Evolutionary conservation across 2,113 vertebrate genomes (phyloP).

Genomic region (Crotalus tigris): DNA sequence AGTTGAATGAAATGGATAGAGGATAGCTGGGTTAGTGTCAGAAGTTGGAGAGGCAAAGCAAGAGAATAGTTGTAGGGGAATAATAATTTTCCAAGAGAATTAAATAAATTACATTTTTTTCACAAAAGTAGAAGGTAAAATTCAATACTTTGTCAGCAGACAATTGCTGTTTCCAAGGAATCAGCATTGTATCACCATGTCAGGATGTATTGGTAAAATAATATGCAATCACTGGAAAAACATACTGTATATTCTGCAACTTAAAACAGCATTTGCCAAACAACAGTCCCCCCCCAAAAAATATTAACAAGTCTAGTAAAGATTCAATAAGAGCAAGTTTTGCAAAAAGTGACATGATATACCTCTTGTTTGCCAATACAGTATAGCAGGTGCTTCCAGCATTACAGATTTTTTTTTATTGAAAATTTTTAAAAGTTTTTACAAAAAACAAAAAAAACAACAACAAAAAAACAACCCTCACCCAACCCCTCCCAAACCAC

Average conservation of each 20-base stretch:
- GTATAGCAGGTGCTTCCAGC: neutral
- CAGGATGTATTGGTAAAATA: neutral
- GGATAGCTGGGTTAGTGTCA: neutral
- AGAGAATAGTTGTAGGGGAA: neutral
- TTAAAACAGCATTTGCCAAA: neutral
- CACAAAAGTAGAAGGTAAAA: neutral
- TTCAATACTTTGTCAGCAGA: neutral
- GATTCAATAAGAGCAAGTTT: neutral
- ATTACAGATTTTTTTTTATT: neutral
- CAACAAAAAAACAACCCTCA: no score
- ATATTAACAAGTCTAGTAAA: neutral
- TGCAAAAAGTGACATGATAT: neutral
- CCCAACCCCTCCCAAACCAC: no score
- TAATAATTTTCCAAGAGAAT: neutral
- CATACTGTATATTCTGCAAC: neutral
- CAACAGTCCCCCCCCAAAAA: neutral
- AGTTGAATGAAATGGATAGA: neutral
- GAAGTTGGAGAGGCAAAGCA: neutral
- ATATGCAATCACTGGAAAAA: neutral
- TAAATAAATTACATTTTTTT: neutral
- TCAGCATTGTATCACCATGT: neutral
- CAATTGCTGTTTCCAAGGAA: neutral
- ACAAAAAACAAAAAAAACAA: no score
- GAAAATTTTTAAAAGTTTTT: no score
- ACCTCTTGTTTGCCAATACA: neutral